Evolutionary conservation across 2,888 invertebrate species (phyloP).

Genomic region (Itoplectis maculator): DNA sequence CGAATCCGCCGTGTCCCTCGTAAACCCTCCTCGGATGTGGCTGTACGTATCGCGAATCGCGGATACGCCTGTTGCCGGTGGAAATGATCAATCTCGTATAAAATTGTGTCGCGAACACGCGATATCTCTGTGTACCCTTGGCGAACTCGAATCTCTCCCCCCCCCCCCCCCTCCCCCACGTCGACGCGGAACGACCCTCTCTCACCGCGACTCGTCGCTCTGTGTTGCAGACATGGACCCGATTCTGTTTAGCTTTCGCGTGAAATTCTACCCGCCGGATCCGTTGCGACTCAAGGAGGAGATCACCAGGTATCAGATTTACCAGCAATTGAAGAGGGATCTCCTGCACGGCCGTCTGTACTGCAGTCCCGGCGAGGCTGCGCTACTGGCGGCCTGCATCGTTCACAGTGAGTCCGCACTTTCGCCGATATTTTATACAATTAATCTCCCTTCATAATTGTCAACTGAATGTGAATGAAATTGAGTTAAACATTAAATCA

Average conservation of each 20-base stretch:
- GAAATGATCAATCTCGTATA: constrained; percentile 44
- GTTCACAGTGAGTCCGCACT: constrained; percentile 91
- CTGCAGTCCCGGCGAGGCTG: constrained; percentile 95
- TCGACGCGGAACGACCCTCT: background rate
- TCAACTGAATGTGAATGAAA: too few relatives aligned
- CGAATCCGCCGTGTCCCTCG: background rate
- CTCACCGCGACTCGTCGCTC: constrained; percentile 29
- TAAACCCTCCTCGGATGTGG: constrained; percentile 24
- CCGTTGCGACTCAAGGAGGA: constrained; percentile 97
- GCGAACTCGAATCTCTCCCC: constrained; percentile 1
- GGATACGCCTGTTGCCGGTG: constrained; percentile 43
- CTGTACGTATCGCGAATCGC: constrained; percentile 5
- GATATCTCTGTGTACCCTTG: constrained; percentile 1
- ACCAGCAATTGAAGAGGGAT: constrained; percentile 96
- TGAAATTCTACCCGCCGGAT: constrained; percentile 99
- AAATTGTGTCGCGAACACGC: constrained; percentile 21
- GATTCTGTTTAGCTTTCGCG: constrained; percentile 97
- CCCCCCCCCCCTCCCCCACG: too few relatives aligned
- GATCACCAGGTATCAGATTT: constrained; percentile 97
- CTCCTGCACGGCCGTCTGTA: constrained; percentile 97
- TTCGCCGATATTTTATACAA: background rate
- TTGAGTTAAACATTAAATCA: too few relatives aligned
- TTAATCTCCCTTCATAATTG: too few relatives aligned
- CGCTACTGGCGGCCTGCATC: constrained; percentile 95
- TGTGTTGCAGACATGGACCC: constrained; percentile 92